A percentile compares a stretch with the other conserved stretches of the same genome.
Evolutionary conservation across 2,797 vertebrate genomes (phyloP).

Genomic region (Botia almorhae): DNA sequence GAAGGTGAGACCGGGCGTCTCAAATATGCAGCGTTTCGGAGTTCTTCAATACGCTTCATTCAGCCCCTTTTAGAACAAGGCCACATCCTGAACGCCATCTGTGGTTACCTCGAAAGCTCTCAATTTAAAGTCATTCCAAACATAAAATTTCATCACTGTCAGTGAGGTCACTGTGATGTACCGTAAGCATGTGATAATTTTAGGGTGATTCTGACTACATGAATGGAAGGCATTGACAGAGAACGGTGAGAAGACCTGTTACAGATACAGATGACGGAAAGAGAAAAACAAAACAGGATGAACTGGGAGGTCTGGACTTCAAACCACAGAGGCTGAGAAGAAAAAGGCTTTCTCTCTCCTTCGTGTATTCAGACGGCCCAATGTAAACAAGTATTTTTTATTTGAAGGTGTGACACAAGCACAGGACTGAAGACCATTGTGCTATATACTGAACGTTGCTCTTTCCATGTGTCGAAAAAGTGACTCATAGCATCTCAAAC

Average conservation of each 20-base stretch:
- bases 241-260: slow-evolving; percentile 17
- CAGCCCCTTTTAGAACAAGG: slow-evolving; percentile 45
- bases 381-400: slow-evolving; percentile 26
- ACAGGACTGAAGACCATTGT: slow-evolving; percentile 42
- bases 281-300: slow-evolving; percentile 19
- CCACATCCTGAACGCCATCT: slow-evolving; percentile 42
- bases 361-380: slow-evolving; percentile 12
- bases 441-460: slow-evolving; percentile 44
- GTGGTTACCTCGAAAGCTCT: slow-evolving; percentile 44
- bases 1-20: neutral
- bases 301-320: slow-evolving; percentile 33
- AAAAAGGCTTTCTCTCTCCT: slow-evolving; percentile 16
- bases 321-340: slow-evolving; percentile 31
- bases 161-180: slow-evolving; percentile 46
- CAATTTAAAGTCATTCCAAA: slow-evolving; percentile 35
- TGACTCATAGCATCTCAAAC: slow-evolving; percentile 24
- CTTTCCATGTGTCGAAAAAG: slow-evolving; percentile 44
- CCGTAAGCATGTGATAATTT: slow-evolving; percentile 43
- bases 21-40: neutral
- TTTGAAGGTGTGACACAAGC: slow-evolving; percentile 34
- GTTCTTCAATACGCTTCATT: slow-evolving; percentile 40
- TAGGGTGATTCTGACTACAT: slow-evolving; percentile 35
- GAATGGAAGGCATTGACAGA: slow-evolving; percentile 46
- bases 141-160: slow-evolving; percentile 36
- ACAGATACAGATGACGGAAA: slow-evolving; percentile 33